phyloP scores from a whole-genome alignment of 1,140 invertebrate species.

The Hylyphantes graminicola region DNA sequence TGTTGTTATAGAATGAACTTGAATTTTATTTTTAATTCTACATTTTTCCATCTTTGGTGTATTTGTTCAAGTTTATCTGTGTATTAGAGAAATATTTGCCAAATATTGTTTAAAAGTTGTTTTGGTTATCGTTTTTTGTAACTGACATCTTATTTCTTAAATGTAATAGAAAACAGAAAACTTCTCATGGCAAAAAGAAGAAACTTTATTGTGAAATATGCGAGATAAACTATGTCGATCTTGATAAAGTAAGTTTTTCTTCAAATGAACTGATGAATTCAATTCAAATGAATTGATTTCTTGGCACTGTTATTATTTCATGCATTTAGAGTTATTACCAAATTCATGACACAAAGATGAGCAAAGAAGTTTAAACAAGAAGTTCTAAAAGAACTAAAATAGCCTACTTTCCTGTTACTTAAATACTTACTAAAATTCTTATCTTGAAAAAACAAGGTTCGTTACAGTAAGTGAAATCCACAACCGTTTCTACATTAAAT shows the following conservation, averaged over 20 bases:
- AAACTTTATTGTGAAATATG: slow-evolving; percentile 26
- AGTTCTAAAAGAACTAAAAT: no score
- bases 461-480: no score
- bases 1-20: no score
- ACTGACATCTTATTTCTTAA: neutral
- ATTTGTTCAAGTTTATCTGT: neutral
- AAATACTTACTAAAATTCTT: no score
- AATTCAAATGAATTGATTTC: neutral
- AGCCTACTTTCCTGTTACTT: no score
- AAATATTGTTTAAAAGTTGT: neutral
- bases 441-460: no score
- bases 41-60: neutral
- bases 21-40: neutral
- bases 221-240: neutral
- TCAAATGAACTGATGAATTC: neutral
- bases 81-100: neutral
- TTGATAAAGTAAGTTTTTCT: slow-evolving; percentile 23
- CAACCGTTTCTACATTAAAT: no score
- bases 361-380: no score
- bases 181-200: neutral
- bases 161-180: neutral
- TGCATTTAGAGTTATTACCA: no score
- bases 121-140: neutral
- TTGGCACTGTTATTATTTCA: no score
- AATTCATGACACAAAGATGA: no score